These are phyloP conservation scores for Indri indri DNA, from an alignment of 2,113 vertebrate genomes.

Conservation along the genomic window DNA sequence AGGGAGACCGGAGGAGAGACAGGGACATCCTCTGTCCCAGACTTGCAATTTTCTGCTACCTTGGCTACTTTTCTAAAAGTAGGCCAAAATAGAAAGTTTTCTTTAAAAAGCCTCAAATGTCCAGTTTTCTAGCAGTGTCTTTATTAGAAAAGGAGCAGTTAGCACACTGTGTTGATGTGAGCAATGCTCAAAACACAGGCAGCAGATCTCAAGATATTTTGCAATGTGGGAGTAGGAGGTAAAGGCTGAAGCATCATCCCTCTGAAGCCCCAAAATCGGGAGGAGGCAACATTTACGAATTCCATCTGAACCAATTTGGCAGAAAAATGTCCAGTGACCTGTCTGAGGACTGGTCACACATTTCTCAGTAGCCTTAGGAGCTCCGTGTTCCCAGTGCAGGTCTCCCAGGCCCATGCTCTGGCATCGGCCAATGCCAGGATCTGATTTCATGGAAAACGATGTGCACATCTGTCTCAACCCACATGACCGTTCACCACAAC, in stretches of 20 bases:
- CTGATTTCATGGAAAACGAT: not conserved
- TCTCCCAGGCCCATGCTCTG: no score
- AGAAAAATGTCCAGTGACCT: not conserved
- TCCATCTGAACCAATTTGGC: not conserved
- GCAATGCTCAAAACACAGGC: not conserved
- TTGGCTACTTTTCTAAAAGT: slow-evolving; percentile 3
- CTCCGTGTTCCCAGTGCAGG: fast-evolving
- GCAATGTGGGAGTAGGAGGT: not conserved
- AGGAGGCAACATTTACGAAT: not conserved
- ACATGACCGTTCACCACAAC: not conserved
- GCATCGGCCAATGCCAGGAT: fast-evolving
- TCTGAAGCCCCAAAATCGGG: not conserved
- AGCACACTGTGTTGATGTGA: not conserved
- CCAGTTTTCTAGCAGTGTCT: not conserved
- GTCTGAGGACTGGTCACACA: no score
- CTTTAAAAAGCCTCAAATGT: not conserved
- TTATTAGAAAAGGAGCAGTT: not conserved
- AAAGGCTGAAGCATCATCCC: not conserved
- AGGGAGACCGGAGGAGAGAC: not conserved
- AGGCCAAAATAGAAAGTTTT: not conserved
- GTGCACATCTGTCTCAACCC: not conserved
- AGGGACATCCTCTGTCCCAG: not conserved
- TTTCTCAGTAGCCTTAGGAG: not conserved
- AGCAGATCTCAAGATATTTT: not conserved
- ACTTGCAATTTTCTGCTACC: not conserved